Evolutionary conservation across 2,888 invertebrate genomes (phyloP).

Genomic region (Gymnoscelis rufifasciata): DNA sequence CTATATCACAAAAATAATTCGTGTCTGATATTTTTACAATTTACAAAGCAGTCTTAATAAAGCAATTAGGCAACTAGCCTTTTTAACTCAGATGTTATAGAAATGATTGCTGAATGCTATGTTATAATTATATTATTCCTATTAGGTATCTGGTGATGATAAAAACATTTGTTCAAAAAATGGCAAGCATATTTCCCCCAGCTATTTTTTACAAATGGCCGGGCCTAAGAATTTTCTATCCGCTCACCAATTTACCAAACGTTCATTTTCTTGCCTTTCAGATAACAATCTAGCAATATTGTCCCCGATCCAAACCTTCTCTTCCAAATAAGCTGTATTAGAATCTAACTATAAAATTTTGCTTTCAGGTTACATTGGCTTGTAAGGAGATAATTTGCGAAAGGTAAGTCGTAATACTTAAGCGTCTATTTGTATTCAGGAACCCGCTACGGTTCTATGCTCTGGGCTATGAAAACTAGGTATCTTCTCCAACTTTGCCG

Average conservation of each 20-base stretch:
- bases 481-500: background rate
- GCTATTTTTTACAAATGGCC: slow-evolving; percentile 5
- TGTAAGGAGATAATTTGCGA: slow-evolving; percentile 67
- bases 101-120: too few relatives aligned
- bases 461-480: slow-evolving; percentile 1
- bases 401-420: slow-evolving; percentile 57
- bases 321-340: slow-evolving; percentile 47
- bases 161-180: too few relatives aligned
- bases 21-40: too few relatives aligned
- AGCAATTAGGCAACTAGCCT: too few relatives aligned
- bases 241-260: slow-evolving; percentile 31
- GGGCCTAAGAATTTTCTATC: slow-evolving; percentile 16
- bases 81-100: too few relatives aligned
- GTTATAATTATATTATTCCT: too few relatives aligned
- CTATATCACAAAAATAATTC: too few relatives aligned
- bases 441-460: slow-evolving; percentile 33
- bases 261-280: slow-evolving; percentile 25
- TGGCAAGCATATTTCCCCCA: too few relatives aligned
- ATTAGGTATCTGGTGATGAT: too few relatives aligned
- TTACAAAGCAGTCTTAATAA: too few relatives aligned
- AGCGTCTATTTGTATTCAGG: slow-evolving; percentile 65
- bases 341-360: slow-evolving; percentile 44
- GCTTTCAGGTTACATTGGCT: slow-evolving; percentile 66
- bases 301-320: slow-evolving; percentile 36
- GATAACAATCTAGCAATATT: slow-evolving; percentile 35